Evolutionary conservation across 2,888 invertebrate genomes (phyloP), one percentile per base, ranked within the genome.

Genomic region (Paralinhomoeus sp.): DNA sequence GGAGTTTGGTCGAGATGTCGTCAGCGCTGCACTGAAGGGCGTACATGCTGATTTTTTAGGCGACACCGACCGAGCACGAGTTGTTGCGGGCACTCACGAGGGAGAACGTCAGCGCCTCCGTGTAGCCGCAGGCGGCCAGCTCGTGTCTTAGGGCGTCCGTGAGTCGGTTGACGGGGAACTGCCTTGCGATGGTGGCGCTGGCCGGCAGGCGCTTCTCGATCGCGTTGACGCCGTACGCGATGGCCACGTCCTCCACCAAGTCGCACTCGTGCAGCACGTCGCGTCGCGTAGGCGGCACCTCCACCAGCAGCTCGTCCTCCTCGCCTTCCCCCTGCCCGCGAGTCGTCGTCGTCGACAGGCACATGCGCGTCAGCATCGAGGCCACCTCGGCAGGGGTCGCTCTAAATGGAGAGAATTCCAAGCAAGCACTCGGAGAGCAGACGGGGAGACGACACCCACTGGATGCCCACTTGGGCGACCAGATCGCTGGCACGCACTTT

Each of bases 261-360:
- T 99, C 97, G 64, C 87, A 87, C 21, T 79, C 75, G 67, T 97
- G 93, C 47, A 97, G 77, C 48, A 99, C 77, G 70, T 97, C 91
- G 57, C 87, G 85, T 21, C 97, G 71, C 0, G 84, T 82, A 20
- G 97, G 93, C 22, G 97, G 93, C 52, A 97, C 75, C 38, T 57
- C 56, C 2, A 68, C 51, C 42, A 46, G 18, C 13, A 48, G 56
- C n/a, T n/a, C n/a, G n/a, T n/a, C n/a, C n/a, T n/a, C n/a, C n/a
- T n/a, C n/a, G n/a, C n/a, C n/a, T n/a, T n/a, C n/a, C n/a, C n/a
- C n/a, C n/a, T n/a, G n/a, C n/a, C n/a, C n/a, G n/a, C n/a, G n/a
- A n/a, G 56, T 45, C 1, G 61, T 57, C 35, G 54, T 55, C 1
- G 67, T 60, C 21, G 51, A 49, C 41, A 69, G 52, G 40, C 64